Evolutionary conservation across 1,140 invertebrate species (phyloP), one percentile per base, ranked within the genome.

Genomic region (Conus betulinus): DNA sequence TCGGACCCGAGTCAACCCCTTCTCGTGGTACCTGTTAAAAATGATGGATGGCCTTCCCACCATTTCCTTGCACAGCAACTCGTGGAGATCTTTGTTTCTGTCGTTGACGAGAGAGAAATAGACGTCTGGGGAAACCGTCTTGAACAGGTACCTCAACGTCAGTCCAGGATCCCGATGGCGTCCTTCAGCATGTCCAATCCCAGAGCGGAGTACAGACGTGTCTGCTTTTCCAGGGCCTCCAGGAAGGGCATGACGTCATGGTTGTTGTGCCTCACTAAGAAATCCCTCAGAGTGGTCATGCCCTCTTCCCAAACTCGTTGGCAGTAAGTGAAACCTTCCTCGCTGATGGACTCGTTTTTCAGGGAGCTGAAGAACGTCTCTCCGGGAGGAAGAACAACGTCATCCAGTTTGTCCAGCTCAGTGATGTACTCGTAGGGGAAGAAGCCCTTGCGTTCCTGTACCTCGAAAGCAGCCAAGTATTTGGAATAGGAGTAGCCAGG

Each of bases 161-260:
- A 91, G 17, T 63, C 89, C 90, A 3, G 90, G 91, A 91, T 74
- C 23, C 67, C 83, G n/a, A 91, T 90, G 8, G 76, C 84, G 17
- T 81, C 74, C 83, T 91, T 91, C 5, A 92, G 88, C 76, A 91
- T 81, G 74, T 92, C 91, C 8, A 92, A 79, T 15, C 83, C 79
- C 60, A 81, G 76, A 25, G 51, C 60, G 25, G 74, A 83, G 85
- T 88, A 92, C 67, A 89, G 89, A 11, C 60, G n/a, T 4, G 84
- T 78, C 71, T 90, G 78, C 51, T 84, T 87, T 52, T 88, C 23
- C 91, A n/a, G 85, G 20, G 90, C 91, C 23, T 71, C 15, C n/a
- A 92, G 63, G 53, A 92, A 89, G 8, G 88, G 88, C 39, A 78
- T 57, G 7, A 90, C 63, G 74, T 92, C 89, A 78, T 84, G 60